Evolutionary conservation across 2,888 invertebrate genomes (phyloP), one percentile per base, ranked within the genome.

Genomic region (Polyommatus icarus): DNA sequence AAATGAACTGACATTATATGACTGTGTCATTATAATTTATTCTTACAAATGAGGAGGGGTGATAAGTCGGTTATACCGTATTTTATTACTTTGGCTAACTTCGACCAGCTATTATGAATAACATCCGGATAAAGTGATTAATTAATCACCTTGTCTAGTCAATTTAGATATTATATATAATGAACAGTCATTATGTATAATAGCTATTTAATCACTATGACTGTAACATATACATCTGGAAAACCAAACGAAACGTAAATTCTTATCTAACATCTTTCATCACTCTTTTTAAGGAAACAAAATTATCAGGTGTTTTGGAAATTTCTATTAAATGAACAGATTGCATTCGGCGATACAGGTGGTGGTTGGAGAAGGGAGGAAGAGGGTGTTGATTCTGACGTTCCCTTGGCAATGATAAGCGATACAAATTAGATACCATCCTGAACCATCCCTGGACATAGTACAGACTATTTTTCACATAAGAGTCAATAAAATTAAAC

Each of bases 311-410:
- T 72, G 73, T 77, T 73, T 77, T 77, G 73, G 61, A 77, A 73
- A 77, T 77, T 72, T 77, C 77, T 77, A 77, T 77, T 77, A 73
- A 77, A 73, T 77, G 73, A 59, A 77, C 73, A 77, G 77, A 77
- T 77, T 77, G 77, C 77, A 77, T 77, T 77, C 59, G 59, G 59
- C 59, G 24, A 6, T 57, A 46, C 57, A 54, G 77, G 36, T 40
- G 71, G 46, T 57, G 71, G 24, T 3, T 29, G 67, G 10, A 20
- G 29, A 6, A 24, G 57, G 12, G 36, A 57, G 59, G n/a, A 32
- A 36, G 71, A 54, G 36, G 20, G 29, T 59, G 77, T 73, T 77
- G 77, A 77, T 72, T 72, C 54, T 73, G 59, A 46, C 73, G 71
- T 57, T 77, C 77, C 77, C 73, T 61, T 77, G 73, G 73, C 24